phyloP scores from a whole-genome alignment of 2,797 vertebrate species.

The Sebastiscus albofasciatus region DNA sequence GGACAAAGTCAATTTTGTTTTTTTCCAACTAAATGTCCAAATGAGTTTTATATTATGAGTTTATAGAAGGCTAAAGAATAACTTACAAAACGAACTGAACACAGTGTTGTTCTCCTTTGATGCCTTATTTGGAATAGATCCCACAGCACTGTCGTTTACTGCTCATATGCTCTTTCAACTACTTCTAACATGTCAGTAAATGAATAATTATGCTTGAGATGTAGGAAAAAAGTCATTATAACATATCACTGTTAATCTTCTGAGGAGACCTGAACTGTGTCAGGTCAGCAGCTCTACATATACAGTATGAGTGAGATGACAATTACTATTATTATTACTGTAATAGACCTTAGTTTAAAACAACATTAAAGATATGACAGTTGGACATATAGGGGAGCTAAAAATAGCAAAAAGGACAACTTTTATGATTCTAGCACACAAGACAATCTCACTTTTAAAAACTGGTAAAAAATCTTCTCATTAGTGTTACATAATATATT shows the following conservation, averaged over 20 bases:
- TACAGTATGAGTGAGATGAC: neutral
- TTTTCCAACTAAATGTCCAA: neutral
- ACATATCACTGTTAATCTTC: neutral
- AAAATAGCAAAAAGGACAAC: neutral
- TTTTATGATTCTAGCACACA: neutral
- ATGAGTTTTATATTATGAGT: constrained; percentile 31
- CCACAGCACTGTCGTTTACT: constrained; percentile 1
- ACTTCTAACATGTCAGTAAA: constrained; percentile 11
- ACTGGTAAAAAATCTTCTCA: neutral
- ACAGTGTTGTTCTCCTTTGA: constrained; percentile 22
- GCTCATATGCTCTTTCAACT: neutral
- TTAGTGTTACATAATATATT: neutral
- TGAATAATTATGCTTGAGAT: neutral
- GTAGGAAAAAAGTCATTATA: neutral
- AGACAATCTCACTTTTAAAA: constrained; percentile 10
- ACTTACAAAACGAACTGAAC: neutral
- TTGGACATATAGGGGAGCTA: neutral
- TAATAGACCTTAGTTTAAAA: constrained; percentile 8
- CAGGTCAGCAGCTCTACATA: neutral
- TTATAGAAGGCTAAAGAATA: neutral
- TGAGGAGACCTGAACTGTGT: constrained; percentile 4
- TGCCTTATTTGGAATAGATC: constrained; percentile 54
- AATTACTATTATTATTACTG: neutral
- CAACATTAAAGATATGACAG: neutral
- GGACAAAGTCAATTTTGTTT: neutral